Percentiles rank a stretch among this genome's conserved stretches.
phyloP scores from a whole-genome alignment of 1,140 invertebrate genomes.

The Manduca sexta region DNA sequence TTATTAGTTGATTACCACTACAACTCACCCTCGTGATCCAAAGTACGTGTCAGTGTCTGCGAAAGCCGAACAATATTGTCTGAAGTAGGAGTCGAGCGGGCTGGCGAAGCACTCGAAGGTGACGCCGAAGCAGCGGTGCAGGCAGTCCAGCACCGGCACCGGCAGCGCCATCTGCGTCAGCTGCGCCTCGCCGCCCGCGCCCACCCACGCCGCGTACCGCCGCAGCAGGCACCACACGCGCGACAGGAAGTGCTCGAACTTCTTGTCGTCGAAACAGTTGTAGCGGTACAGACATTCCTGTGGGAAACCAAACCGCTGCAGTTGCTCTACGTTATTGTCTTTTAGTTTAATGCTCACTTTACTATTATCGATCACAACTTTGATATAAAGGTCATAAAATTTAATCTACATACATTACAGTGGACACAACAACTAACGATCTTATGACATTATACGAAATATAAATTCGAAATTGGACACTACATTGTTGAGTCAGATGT shows the following conservation, averaged over 20 bases:
- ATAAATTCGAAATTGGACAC: too few species aligned
- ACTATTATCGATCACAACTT: too few species aligned
- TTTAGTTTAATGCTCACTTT: too few species aligned
- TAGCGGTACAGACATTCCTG: slow-evolving; percentile 95
- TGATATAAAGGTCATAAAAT: too few species aligned
- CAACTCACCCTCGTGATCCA: slow-evolving; percentile 90
- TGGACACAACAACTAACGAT: too few species aligned
- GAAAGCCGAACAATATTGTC: slow-evolving; percentile 97
- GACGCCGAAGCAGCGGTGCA: slow-evolving; percentile 93
- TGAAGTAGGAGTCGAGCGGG: slow-evolving; percentile 96
- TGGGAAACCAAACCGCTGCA: too few species aligned
- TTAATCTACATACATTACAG: too few species aligned
- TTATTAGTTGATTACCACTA: too few species aligned
- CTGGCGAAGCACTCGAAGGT: slow-evolving; percentile 98
- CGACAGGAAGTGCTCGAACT: slow-evolving; percentile 94
- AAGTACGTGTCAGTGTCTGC: slow-evolving; percentile 97
- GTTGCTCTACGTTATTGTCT: too few species aligned
- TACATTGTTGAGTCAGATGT: too few species aligned
- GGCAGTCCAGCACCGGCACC: slow-evolving; percentile 92
- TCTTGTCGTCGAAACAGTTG: slow-evolving; percentile 96
- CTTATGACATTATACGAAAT: too few species aligned
- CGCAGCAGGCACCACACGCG: slow-evolving; percentile 95
- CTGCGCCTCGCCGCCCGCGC: slow-evolving; percentile 81
- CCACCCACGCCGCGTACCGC: slow-evolving; percentile 89
- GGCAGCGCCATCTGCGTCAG: slow-evolving; percentile 91